A percentile compares a stretch with the other conserved stretches of the same genome.
These are phyloP conservation scores for Mythimna loreyi DNA, from an alignment of 2,888 invertebrate species.

Conservation along the genomic window DNA sequence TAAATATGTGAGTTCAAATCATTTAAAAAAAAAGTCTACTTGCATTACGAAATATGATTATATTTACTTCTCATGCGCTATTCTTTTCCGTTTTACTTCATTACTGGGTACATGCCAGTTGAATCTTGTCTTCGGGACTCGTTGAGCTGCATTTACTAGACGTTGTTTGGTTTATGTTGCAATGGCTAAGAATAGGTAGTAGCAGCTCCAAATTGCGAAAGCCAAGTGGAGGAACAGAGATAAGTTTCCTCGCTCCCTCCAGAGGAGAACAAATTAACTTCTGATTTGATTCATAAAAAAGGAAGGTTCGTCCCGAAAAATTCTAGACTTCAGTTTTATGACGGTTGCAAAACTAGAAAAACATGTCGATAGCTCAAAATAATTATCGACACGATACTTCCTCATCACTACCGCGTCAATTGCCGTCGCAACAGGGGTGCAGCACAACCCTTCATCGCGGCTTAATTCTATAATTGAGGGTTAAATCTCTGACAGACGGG, in stretches of 20 bases:
- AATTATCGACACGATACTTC: conserved; percentile 1
- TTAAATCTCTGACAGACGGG: conserved; percentile 87
- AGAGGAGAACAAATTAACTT: too few species aligned
- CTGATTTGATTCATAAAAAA: too few species aligned
- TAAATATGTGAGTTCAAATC: not conserved
- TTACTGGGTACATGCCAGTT: too few species aligned
- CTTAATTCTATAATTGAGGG: conserved; percentile 90
- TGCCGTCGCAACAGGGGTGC: conserved; percentile 77
- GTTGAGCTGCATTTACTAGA: not conserved
- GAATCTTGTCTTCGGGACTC: not conserved
- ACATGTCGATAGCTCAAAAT: conserved; percentile 6
- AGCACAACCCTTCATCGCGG: conserved; percentile 85
- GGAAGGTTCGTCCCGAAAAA: too few species aligned
- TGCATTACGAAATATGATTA: not conserved
- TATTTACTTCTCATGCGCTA: not conserved
- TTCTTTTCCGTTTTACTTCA: not conserved
- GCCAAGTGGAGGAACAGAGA: too few species aligned
- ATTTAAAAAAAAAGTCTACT: not conserved
- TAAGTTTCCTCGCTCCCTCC: too few species aligned
- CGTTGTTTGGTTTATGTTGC: not conserved
- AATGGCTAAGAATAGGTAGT: too few species aligned
- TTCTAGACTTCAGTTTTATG: not conserved
- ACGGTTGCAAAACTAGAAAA: not conserved
- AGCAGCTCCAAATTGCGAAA: too few species aligned
- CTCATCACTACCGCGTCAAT: conserved; percentile 71